phyloP scores from a whole-genome alignment of 2,113 vertebrate species.

The Tetrao urogallus region DNA sequence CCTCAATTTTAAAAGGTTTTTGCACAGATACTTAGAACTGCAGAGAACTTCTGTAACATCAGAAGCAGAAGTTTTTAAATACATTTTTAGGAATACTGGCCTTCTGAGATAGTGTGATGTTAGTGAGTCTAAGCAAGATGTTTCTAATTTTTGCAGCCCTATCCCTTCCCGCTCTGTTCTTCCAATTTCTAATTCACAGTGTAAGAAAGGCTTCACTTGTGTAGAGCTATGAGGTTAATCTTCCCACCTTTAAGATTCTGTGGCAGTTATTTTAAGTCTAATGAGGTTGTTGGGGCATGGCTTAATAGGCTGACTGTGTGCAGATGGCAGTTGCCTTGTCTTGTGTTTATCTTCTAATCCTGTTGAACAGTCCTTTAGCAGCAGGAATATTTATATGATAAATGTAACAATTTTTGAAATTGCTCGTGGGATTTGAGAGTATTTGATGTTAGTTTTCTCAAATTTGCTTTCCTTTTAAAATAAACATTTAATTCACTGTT shows the following conservation, averaged over 20 bases:
- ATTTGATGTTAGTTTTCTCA: neutral
- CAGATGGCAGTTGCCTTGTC: constrained; percentile 54
- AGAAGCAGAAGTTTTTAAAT: neutral
- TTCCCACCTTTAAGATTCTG: constrained; percentile 49
- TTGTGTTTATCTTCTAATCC: constrained; percentile 58
- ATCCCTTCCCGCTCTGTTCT: accelerated
- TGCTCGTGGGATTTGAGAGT: neutral
- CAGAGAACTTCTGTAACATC: neutral
- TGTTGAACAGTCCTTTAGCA: neutral
- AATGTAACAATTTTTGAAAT: neutral
- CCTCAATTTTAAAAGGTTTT: neutral
- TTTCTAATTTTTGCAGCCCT: neutral
- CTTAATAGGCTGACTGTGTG: constrained; percentile 60
- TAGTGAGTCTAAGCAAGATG: neutral
- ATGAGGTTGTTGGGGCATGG: constrained; percentile 63
- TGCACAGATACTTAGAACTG: accelerated
- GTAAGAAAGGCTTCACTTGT: neutral
- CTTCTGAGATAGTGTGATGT: neutral
- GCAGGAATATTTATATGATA: constrained; percentile 2
- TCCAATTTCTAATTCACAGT: neutral
- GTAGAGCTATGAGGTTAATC: constrained; percentile 47
- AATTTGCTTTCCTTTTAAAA: neutral
- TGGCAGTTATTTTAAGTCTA: constrained; percentile 70
- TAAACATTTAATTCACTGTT: constrained; percentile 16
- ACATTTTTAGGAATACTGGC: neutral